These are phyloP conservation scores for Gerris lacustris DNA, from an alignment of 2,888 invertebrate genomes.

Conservation along the genomic window DNA sequence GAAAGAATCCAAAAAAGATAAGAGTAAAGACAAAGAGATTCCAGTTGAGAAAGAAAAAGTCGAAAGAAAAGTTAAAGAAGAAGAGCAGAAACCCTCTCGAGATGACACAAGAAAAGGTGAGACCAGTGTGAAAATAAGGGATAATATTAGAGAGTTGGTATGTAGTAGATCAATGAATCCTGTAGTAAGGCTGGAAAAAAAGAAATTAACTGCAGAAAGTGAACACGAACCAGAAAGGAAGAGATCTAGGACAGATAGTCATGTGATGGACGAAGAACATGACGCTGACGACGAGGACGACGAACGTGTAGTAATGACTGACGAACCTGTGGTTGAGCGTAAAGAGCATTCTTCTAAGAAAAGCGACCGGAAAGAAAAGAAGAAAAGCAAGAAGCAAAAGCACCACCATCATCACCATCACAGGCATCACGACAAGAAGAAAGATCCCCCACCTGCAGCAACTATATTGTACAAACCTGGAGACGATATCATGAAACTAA, in stretches of 20 bases:
- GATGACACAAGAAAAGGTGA: slow-evolving; percentile 3
- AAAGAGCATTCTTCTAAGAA: slow-evolving; percentile 12
- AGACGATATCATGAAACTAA: slow-evolving; percentile 31
- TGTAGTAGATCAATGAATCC: neutral
- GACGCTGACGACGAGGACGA: slow-evolving; percentile 25
- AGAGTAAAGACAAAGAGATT: slow-evolving; percentile 15
- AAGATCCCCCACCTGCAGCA: slow-evolving; percentile 29
- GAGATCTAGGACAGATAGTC: neutral
- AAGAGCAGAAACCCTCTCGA: slow-evolving; percentile 11
- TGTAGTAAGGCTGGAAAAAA: neutral
- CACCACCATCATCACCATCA: slow-evolving; percentile 26
- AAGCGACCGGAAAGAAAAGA: slow-evolving; percentile 24
- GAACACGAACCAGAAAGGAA: slow-evolving; percentile 4
- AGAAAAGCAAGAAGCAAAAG: slow-evolving; percentile 30
- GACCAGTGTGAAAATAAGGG: slow-evolving; percentile 13
- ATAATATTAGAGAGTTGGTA: neutral
- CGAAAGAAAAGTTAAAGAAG: slow-evolving; percentile 14
- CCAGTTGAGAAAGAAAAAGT: slow-evolving; percentile 12
- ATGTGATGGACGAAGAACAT: slow-evolving; percentile 14
- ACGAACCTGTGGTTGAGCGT: neutral
- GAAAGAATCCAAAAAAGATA: slow-evolving; percentile 18
- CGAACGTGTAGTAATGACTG: neutral
- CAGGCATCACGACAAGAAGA: slow-evolving; percentile 30
- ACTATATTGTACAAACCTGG: slow-evolving; percentile 31
- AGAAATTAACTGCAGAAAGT: neutral